These are phyloP conservation scores for Drosophila melanosoma DNA, from an alignment of 2,888 invertebrate species.

Conservation along the genomic window DNA sequence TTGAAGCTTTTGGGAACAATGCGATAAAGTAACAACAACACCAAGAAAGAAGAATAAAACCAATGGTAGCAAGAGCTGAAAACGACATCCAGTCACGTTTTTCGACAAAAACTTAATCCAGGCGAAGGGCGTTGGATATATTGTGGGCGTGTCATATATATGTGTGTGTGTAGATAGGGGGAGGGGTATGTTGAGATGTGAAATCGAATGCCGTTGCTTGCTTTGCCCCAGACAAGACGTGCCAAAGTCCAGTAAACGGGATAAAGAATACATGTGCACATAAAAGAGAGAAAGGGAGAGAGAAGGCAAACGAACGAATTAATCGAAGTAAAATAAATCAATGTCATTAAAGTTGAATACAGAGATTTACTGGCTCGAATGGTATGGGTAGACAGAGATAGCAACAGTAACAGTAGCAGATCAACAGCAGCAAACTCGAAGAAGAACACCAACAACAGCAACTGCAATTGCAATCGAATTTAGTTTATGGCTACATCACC, in stretches of 20 bases:
- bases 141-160: background rate
- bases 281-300: conserved; percentile 3
- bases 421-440: conserved; percentile 18
- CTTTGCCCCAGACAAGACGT: conserved; percentile 64
- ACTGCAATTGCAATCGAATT: conserved; percentile 56
- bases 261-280: conserved; percentile 34
- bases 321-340: conserved; percentile 85
- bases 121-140: conserved; percentile 35
- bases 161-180: background rate
- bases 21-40: conserved; percentile 64
- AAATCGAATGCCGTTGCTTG: conserved; percentile 66
- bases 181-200: conserved; percentile 56
- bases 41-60: conserved; percentile 47
- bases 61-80: conserved; percentile 63
- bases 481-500: conserved; percentile 52
- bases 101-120: conserved; percentile 78
- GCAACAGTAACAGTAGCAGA: conserved; percentile 25
- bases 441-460: conserved; percentile 11
- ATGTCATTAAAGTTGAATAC: conserved; percentile 81
- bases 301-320: conserved; percentile 82
- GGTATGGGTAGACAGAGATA: conserved; percentile 23
- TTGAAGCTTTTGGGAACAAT: conserved; percentile 62
- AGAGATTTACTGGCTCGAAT: conserved; percentile 72
- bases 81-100: conserved; percentile 81
- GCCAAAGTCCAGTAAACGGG: conserved; percentile 71